Evolutionary conservation across 2,113 vertebrate genomes (phyloP).

Genomic region (Galemys pyrenaicus): DNA sequence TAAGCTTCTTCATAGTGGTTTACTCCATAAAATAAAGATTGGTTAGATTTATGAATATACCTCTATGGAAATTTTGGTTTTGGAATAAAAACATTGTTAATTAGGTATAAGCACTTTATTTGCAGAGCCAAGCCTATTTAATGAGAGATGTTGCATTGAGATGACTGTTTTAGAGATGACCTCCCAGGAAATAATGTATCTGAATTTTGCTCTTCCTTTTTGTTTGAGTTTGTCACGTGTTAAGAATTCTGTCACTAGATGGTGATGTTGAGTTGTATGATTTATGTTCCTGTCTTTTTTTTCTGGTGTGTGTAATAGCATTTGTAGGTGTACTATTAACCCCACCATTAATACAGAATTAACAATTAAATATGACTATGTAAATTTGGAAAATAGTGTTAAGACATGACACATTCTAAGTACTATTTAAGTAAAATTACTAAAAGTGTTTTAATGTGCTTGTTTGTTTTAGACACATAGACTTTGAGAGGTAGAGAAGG

Average conservation of each 20-base stretch:
- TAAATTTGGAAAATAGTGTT: background rate
- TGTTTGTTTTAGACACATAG: slow-evolving; percentile 29
- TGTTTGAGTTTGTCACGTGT: slow-evolving; percentile 55
- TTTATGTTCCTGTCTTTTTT: slow-evolving; percentile 69
- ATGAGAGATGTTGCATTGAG: background rate
- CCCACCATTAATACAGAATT: background rate
- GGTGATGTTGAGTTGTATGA: slow-evolving; percentile 73
- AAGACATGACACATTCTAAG: background rate
- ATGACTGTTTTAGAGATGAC: background rate
- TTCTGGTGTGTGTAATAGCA: slow-evolving; percentile 62
- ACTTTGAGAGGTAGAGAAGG: background rate
- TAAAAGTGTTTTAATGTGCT: background rate
- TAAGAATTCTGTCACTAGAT: slow-evolving; percentile 73
- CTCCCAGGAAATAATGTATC: background rate
- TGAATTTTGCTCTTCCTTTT: background rate
- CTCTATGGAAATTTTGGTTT: background rate
- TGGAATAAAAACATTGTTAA: background rate
- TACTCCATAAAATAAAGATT: background rate
- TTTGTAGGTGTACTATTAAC: background rate
- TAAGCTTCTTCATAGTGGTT: background rate
- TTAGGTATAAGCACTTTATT: background rate
- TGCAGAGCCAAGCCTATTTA: background rate
- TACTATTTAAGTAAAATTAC: background rate
- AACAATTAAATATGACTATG: background rate
- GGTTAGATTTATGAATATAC: background rate